Percentiles rank a stretch among this genome's conserved stretches.
Conservation (phyloP, 37 sponge, comb jelly and placozoan species). For the Chondrilla cf. caribensis region DNA sequence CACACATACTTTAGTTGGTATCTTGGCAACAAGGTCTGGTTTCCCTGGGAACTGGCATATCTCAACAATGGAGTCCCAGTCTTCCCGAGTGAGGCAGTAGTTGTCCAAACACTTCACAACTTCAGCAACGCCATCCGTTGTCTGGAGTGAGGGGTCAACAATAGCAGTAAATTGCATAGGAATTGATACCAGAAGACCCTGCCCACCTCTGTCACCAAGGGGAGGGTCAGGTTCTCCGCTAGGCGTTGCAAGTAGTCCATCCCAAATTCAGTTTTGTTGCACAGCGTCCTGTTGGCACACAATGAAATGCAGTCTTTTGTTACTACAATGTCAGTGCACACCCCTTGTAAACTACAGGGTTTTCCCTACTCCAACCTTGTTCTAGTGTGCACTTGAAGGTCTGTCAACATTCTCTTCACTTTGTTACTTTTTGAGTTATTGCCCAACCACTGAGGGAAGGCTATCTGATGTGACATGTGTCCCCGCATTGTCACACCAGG, state of each 20-base stretch:
- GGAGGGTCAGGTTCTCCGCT: constrained; percentile 33
- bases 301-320: too few relatives aligned
- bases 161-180: neutral
- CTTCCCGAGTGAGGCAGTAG: constrained; percentile 81
- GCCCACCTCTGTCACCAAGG: constrained; percentile 56
- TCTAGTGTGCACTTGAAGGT: constrained; percentile 72
- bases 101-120: constrained; percentile 55
- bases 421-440: constrained; percentile 75
- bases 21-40: constrained; percentile 39
- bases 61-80: constrained; percentile 85
- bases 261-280: constrained; percentile 75
- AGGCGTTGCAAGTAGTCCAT: constrained; percentile 76
- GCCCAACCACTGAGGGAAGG: constrained; percentile 94
- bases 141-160: too few relatives aligned
- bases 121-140: constrained; percentile 59
- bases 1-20: constrained; percentile 52
- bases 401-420: constrained; percentile 54
- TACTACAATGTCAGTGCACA: too few relatives aligned
- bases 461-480: constrained; percentile 36
- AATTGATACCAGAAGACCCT: neutral
- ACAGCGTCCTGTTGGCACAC: constrained; percentile 43
- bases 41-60: constrained; percentile 59
- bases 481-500: constrained; percentile 86
- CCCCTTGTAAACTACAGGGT: neutral
- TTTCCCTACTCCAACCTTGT: constrained; percentile 33